Conservation (phyloP, 2,797 vertebrate genomes). For the Perodicticus potto region DNA sequence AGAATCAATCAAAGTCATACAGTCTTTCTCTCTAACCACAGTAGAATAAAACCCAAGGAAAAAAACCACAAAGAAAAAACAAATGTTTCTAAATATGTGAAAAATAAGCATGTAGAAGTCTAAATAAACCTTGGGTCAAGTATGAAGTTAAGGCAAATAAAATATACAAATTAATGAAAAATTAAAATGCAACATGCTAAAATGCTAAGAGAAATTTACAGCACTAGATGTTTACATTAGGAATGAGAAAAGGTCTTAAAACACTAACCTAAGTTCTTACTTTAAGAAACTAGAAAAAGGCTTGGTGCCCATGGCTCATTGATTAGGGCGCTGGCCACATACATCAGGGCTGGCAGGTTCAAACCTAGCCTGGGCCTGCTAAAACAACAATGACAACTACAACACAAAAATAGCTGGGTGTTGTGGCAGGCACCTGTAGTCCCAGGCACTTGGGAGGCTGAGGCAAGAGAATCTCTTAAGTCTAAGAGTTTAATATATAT, state of each 20-base stretch:
- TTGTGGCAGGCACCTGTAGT: too few species aligned
- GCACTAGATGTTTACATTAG: neutral
- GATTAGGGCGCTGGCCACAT: too few species aligned
- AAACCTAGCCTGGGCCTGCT: too few species aligned
- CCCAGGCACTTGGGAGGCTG: too few species aligned
- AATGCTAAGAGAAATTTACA: neutral
- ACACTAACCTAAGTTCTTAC: neutral
- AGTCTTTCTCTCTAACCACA: neutral
- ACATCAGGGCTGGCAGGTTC: too few species aligned
- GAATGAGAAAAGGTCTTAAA: neutral
- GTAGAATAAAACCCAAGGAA: neutral
- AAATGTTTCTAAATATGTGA: neutral
- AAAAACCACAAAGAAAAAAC: neutral
- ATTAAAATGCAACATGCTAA: neutral
- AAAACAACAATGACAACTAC: too few species aligned
- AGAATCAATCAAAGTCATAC: neutral
- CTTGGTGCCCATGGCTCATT: too few species aligned
- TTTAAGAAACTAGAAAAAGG: neutral
- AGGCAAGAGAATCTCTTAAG: too few species aligned
- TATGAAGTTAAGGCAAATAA: neutral
- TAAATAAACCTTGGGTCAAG: neutral
- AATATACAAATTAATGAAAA: neutral
- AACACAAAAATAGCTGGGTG: too few species aligned
- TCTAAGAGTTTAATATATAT: too few species aligned
- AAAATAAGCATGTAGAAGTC: neutral